A percentile compares a stretch with the other conserved stretches of the same genome.
These are phyloP conservation scores for Zingel zingel DNA, from an alignment of 2,113 vertebrate genomes.

Conservation along the genomic window DNA sequence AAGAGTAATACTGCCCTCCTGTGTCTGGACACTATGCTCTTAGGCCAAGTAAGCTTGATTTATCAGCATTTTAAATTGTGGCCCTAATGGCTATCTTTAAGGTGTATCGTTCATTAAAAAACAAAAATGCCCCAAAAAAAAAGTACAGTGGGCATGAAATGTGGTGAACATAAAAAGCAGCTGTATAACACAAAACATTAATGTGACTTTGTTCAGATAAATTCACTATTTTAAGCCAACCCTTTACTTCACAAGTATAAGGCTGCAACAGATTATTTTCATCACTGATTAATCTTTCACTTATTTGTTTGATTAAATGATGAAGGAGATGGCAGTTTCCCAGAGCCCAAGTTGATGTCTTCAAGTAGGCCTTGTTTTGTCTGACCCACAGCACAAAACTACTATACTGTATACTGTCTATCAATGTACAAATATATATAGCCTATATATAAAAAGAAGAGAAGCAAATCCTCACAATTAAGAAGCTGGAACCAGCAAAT, in stretches of 20 bases:
- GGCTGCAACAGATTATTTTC: too few species aligned
- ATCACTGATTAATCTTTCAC: background rate
- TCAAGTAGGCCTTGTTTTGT: background rate
- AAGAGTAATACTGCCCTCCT: conserved; percentile 60
- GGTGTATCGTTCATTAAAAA: background rate
- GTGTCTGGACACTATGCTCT: conserved; percentile 34
- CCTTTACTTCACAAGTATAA: too few species aligned
- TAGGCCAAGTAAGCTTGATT: background rate
- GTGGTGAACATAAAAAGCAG: background rate
- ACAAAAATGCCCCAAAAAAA: background rate
- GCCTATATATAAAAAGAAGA: background rate
- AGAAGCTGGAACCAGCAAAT: too few species aligned
- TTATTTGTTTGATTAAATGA: background rate
- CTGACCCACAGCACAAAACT: background rate
- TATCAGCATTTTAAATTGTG: background rate
- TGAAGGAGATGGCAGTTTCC: background rate
- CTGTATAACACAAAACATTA: background rate
- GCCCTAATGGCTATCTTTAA: background rate
- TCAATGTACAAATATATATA: too few species aligned
- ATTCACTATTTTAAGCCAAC: too few species aligned
- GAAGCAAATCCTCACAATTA: background rate
- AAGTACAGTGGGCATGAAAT: background rate
- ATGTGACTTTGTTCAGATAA: too few species aligned
- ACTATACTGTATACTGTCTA: background rate
- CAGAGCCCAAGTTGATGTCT: background rate